phyloP scores from a whole-genome alignment of 2,797 vertebrate species.

The Pteronotus mesoamericanus region DNA sequence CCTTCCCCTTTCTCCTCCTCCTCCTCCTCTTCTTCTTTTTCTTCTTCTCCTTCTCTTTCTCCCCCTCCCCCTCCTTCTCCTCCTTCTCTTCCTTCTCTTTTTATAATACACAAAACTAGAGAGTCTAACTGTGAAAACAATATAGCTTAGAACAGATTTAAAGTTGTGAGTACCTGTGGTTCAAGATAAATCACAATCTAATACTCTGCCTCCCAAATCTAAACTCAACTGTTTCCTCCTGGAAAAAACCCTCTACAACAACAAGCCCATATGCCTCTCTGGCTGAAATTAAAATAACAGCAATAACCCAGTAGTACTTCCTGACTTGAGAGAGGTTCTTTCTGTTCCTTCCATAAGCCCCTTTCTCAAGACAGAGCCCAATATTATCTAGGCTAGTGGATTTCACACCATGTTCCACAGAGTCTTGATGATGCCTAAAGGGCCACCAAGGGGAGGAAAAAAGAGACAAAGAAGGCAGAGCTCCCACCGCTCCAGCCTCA shows the following conservation, averaged over 20 bases:
- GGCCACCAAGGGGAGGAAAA: not conserved
- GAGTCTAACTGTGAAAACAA: slow-evolving; percentile 31
- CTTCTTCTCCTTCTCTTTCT: too few relatives aligned
- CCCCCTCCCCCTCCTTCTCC: too few relatives aligned
- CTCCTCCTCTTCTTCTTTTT: too few relatives aligned
- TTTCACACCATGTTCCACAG: not conserved
- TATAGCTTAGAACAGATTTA: not conserved
- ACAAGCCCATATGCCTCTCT: not conserved
- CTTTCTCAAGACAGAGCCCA: not conserved
- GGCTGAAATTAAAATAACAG: not conserved
- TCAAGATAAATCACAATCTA: not conserved
- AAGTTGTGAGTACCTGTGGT: not conserved
- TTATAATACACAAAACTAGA: not conserved
- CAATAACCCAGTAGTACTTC: not conserved
- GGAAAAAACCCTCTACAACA: not conserved
- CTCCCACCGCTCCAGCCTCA: not conserved
- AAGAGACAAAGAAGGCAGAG: not conserved
- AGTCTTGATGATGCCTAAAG: not conserved
- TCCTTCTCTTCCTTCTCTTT: slow-evolving; percentile 11
- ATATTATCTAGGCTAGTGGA: not conserved
- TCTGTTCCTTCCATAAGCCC: not conserved
- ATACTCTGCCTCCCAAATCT: not conserved
- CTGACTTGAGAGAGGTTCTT: not conserved
- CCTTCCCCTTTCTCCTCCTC: too few relatives aligned
- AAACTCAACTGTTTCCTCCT: not conserved